Evolutionary conservation across 1,140 invertebrate genomes (phyloP).

Genomic region (Conopomorpha cramerella): DNA sequence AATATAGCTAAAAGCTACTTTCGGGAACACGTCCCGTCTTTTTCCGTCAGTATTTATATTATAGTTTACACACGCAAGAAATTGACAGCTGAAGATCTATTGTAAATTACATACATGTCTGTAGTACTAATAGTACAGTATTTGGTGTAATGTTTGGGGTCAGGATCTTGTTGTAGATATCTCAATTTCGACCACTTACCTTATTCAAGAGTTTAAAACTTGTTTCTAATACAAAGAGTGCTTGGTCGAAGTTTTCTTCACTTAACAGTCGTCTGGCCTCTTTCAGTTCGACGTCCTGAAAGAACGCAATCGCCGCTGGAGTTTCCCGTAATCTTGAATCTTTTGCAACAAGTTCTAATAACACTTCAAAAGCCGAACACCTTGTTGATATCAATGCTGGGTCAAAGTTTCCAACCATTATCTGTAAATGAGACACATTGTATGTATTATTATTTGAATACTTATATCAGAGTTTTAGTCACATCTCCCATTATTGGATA

Average conservation of each 20-base stretch:
- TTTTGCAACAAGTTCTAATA: constrained; percentile 65
- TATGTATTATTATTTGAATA: too few species aligned
- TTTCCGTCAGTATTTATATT: too few species aligned
- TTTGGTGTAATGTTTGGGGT: too few species aligned
- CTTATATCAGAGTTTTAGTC: too few species aligned
- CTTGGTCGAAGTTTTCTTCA: constrained; percentile 66
- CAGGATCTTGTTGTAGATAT: too few species aligned
- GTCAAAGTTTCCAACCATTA: constrained; percentile 76
- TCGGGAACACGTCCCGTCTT: too few species aligned
- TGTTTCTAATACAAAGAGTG: constrained; percentile 69
- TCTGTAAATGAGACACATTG: constrained; percentile 28
- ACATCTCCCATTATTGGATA: too few species aligned
- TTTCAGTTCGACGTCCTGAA: constrained; percentile 69
- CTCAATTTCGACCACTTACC: constrained; percentile 34
- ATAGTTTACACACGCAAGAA: too few species aligned
- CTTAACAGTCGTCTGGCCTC: constrained; percentile 66
- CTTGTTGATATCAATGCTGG: constrained; percentile 70
- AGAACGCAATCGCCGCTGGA: constrained; percentile 66
- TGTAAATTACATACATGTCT: too few species aligned
- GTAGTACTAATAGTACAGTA: too few species aligned
- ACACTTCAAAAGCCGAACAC: constrained; percentile 72
- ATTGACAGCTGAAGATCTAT: too few species aligned
- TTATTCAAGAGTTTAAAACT: constrained; percentile 75
- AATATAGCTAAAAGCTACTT: too few species aligned
- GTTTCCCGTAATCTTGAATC: constrained; percentile 65